Conservation (phyloP, 2,888 invertebrate species). For the Tachina grossa region DNA sequence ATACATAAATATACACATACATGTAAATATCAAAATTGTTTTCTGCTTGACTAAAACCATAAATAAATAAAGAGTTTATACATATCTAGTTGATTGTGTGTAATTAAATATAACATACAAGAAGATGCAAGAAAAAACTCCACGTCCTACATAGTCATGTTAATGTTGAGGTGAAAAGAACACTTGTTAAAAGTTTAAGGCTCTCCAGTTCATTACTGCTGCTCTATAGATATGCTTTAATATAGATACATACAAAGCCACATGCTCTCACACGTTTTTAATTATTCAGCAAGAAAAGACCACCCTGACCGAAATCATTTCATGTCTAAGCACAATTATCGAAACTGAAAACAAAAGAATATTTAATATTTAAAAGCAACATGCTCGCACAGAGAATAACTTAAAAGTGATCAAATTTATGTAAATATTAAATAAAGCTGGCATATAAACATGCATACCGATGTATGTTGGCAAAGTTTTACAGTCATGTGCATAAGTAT, state of each 20-base stretch:
- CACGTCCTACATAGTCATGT: no score
- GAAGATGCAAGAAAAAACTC: no score
- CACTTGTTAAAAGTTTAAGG: background rate
- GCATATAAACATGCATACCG: background rate
- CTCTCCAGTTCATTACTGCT: background rate
- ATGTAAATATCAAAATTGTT: no score
- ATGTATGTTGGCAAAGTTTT: no score
- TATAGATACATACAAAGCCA: background rate
- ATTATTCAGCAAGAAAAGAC: constrained; percentile 1
- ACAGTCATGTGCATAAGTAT: no score
- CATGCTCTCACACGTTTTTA: background rate
- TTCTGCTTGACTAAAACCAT: no score
- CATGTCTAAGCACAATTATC: constrained; percentile 33
- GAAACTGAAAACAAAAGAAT: constrained; percentile 40
- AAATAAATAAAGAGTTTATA: no score
- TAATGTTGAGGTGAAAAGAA: no score
- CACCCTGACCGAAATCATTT: constrained; percentile 15
- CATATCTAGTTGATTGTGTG: no score
- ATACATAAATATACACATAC: constrained; percentile 23
- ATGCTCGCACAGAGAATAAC: background rate
- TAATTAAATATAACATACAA: no score
- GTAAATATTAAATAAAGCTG: constrained; percentile 2
- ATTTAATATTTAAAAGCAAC: constrained; percentile 14
- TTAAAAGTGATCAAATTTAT: background rate
- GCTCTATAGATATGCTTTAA: background rate